phyloP scores from a whole-genome alignment of 2,113 vertebrate genomes.

The Phoenicopterus ruber region DNA sequence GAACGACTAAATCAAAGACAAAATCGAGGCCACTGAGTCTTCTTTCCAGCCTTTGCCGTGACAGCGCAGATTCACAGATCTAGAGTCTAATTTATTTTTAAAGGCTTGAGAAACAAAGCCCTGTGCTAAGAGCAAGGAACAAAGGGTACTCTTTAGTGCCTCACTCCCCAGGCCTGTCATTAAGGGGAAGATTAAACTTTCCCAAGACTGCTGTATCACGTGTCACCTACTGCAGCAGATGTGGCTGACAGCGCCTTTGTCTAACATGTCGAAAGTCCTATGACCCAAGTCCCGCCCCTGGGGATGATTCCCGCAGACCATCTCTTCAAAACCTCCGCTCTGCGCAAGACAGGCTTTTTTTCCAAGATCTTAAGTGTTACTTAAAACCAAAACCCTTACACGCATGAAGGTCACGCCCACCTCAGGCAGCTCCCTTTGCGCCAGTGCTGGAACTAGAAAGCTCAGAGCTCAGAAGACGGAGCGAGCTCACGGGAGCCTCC shows the following conservation, averaged over 20 bases:
- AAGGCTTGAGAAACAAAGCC: slow-evolving; percentile 62
- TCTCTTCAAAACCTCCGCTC: background rate
- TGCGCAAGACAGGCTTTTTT: background rate
- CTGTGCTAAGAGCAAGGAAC: slow-evolving; percentile 41
- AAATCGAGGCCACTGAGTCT: slow-evolving; percentile 39
- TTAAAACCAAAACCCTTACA: background rate
- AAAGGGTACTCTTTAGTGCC: slow-evolving; percentile 56
- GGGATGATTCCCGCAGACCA: background rate
- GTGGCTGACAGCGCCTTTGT: slow-evolving; percentile 61
- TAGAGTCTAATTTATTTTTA: slow-evolving; percentile 61
- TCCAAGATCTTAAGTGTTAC: background rate
- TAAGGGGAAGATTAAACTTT: slow-evolving; percentile 68
- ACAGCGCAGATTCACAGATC: slow-evolving; percentile 45
- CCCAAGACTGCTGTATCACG: slow-evolving; percentile 47
- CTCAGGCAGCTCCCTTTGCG: background rate
- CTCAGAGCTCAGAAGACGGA: background rate
- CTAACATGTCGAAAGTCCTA: background rate
- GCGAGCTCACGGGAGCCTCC: slow-evolving; percentile 2
- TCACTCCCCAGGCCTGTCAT: slow-evolving; percentile 51
- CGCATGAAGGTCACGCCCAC: background rate
- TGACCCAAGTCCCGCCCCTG: slow-evolving; percentile 25
- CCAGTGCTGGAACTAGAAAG: background rate
- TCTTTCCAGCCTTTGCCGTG: slow-evolving; percentile 17
- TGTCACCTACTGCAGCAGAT: slow-evolving; percentile 59
- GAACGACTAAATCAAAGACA: slow-evolving; percentile 43